Percentiles rank a stretch among this genome's conserved stretches.
Conservation (phyloP, 2,797 vertebrate species). For the Fundulus diaphanus region DNA sequence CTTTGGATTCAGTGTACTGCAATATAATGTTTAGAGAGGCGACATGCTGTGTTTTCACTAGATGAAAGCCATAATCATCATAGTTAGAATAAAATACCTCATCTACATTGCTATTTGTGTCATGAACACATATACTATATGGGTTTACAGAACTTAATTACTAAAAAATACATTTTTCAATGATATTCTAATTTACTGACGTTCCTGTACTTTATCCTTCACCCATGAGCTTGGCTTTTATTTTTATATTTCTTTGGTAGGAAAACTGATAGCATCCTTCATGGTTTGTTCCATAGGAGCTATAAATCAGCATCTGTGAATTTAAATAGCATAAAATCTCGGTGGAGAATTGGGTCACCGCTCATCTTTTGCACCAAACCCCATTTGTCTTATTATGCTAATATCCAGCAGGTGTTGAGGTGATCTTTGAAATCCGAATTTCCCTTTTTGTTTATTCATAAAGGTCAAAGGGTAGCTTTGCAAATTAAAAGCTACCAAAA, state of each 20-base stretch:
- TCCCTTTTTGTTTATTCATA: slow-evolving; percentile 42
- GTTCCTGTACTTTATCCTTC: neutral
- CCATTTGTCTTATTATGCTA: slow-evolving; percentile 44
- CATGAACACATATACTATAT: no score
- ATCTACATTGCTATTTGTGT: neutral
- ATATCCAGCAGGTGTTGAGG: slow-evolving; percentile 44
- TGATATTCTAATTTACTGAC: neutral
- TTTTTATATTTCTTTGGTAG: no score
- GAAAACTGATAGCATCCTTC: neutral
- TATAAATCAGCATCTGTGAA: slow-evolving; percentile 30
- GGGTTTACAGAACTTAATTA: neutral
- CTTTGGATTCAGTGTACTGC: neutral
- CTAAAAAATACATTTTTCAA: neutral
- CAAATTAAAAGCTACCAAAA: neutral
- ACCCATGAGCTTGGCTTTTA: neutral
- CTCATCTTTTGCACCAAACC: slow-evolving; percentile 44
- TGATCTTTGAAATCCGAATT: slow-evolving; percentile 46
- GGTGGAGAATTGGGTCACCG: slow-evolving; percentile 65
- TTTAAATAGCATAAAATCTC: slow-evolving; percentile 45
- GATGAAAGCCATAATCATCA: neutral
- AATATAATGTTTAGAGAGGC: neutral
- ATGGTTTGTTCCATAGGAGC: slow-evolving; percentile 18
- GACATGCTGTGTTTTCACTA: neutral
- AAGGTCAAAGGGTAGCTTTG: slow-evolving; percentile 16
- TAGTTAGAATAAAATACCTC: neutral